A percentile compares a stretch with the other conserved stretches of the same genome.
Conservation (phyloP, 2,888 invertebrate species). For the Didymodactylos carnosus region DNA sequence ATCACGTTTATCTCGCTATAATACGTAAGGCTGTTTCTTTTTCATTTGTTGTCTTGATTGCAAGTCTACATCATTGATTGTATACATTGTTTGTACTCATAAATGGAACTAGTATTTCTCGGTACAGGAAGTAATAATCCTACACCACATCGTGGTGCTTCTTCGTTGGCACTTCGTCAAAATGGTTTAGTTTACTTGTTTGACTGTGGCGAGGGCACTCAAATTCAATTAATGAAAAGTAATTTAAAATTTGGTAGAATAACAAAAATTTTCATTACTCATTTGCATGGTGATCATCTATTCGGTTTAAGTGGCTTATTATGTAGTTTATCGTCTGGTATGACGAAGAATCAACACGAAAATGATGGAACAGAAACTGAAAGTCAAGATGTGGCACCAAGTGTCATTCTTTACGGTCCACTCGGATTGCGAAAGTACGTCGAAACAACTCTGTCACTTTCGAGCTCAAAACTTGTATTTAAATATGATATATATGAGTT, state of each 20-base stretch:
- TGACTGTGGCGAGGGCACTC: constrained; percentile 38
- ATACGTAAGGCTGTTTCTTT: too few relatives aligned
- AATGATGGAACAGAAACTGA: not conserved
- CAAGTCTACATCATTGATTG: not conserved
- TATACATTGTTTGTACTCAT: too few relatives aligned
- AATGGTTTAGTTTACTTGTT: constrained; percentile 30
- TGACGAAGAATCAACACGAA: constrained; percentile 18
- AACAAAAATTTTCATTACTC: constrained; percentile 35
- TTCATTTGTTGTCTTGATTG: too few relatives aligned
- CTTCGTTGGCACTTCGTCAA: constrained; percentile 14
- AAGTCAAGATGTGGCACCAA: constrained; percentile 10
- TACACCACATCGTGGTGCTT: constrained; percentile 23
- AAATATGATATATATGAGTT: constrained; percentile 32
- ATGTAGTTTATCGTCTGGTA: constrained; percentile 31
- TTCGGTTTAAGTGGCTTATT: constrained; percentile 36
- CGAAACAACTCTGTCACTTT: constrained; percentile 25
- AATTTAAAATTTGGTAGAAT: constrained; percentile 27
- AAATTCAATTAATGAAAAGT: constrained; percentile 34
- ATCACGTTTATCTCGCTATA: too few relatives aligned
- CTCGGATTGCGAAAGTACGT: constrained; percentile 30
- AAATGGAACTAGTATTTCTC: constrained; percentile 24
- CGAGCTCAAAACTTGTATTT: constrained; percentile 27
- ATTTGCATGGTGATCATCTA: constrained; percentile 38
- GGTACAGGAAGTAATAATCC: constrained; percentile 29
- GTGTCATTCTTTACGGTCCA: constrained; percentile 36